Percentiles rank a stretch among this genome's conserved stretches.
These are phyloP conservation scores for Anabacerthia variegaticeps DNA, from an alignment of 2,797 vertebrate genomes.

Conservation along the genomic window DNA sequence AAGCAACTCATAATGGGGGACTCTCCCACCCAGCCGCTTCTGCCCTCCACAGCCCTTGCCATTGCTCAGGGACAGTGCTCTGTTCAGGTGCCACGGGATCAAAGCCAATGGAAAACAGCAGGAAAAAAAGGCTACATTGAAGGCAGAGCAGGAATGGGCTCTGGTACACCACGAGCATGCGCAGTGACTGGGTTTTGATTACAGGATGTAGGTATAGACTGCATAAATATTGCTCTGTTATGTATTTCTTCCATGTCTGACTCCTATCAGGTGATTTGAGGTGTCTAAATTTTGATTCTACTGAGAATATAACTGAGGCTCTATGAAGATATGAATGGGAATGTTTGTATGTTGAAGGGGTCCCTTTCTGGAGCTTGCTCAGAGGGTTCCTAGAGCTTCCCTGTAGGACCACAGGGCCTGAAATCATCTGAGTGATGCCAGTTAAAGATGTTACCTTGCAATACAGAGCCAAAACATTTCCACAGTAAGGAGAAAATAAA, in stretches of 20 bases:
- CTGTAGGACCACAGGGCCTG: constrained; percentile 2
- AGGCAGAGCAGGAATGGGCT: background rate
- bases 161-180: fast-evolving
- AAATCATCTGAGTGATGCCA: background rate
- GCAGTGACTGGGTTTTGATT: background rate
- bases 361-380: background rate
- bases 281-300: background rate
- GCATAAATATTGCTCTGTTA: background rate
- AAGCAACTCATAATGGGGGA: fast-evolving
- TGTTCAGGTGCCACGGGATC: background rate
- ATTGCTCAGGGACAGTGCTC: background rate
- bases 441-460: constrained; percentile 11
- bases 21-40: background rate
- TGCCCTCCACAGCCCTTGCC: fast-evolving
- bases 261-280: background rate
- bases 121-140: fast-evolving
- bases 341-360: background rate
- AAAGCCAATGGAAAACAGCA: background rate
- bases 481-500: constrained; percentile 33
- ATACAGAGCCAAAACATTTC: constrained; percentile 3
- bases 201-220: background rate
- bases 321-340: background rate
- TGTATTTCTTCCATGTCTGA: background rate
- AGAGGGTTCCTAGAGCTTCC: background rate
- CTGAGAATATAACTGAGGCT: background rate